Conservation (phyloP, 2,113 vertebrate species). For the Stigmatopora nigra region DNA sequence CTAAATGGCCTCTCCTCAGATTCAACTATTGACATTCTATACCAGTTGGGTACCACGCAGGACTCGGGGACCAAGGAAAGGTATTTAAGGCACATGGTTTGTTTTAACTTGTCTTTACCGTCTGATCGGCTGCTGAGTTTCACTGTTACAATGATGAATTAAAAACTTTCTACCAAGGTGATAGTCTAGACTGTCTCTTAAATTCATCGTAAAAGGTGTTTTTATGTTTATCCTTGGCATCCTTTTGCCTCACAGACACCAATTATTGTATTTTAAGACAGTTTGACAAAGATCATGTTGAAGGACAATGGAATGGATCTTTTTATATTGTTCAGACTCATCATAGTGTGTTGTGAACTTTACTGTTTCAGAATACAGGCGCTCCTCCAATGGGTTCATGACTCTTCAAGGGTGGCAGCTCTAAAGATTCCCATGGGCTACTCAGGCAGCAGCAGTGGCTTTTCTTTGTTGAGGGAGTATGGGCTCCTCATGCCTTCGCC, state of each 20-base stretch:
- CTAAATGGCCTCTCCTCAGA: conserved; percentile 97
- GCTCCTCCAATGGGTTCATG: conserved; percentile 93
- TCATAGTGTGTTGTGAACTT: conserved; percentile 4
- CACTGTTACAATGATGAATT: background rate
- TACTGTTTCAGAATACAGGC: conserved; percentile 82
- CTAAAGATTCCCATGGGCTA: conserved; percentile 82
- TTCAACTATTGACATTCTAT: conserved; percentile 98
- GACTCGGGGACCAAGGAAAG: conserved; percentile 96
- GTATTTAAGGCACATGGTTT: conserved; percentile 54
- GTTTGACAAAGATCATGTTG: background rate
- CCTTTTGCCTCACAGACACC: conserved; percentile 11
- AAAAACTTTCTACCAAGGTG: conserved; percentile 22
- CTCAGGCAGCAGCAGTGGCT: conserved; percentile 53
- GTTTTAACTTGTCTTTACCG: background rate
- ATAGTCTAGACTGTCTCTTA: conserved; percentile 17
- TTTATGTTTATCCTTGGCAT: conserved; percentile 17
- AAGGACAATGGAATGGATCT: background rate
- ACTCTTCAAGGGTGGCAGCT: conserved; percentile 87
- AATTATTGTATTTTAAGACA: conserved; percentile 27
- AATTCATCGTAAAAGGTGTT: conserved; percentile 28
- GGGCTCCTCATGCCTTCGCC: conserved; percentile 97
- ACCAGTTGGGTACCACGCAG: conserved; percentile 96
- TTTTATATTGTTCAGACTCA: conserved; percentile 2
- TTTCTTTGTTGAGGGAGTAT: conserved; percentile 78
- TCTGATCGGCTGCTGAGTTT: background rate